A percentile compares a stretch with the other conserved stretches of the same genome.
These are phyloP conservation scores for Lutjanus erythropterus DNA, from an alignment of 2,113 vertebrate species.

Conservation along the genomic window DNA sequence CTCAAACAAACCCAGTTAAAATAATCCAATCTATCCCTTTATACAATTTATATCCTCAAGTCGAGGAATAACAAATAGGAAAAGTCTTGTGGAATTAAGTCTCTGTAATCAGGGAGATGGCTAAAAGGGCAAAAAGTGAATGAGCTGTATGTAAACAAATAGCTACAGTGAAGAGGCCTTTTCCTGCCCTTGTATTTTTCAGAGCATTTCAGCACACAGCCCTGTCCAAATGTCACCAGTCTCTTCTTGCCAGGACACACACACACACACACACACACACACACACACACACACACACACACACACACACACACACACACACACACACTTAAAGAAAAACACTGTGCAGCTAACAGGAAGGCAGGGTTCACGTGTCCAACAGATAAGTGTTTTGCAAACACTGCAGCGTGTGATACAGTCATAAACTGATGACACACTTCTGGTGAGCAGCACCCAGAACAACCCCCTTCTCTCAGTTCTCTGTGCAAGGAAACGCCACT, in stretches of 20 bases:
- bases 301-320: not conserved
- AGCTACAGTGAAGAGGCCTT: not conserved
- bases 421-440: constrained; percentile 40
- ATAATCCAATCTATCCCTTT: no score
- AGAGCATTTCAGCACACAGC: not conserved
- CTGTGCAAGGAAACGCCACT: not conserved
- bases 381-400: constrained; percentile 61
- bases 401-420: constrained; percentile 38
- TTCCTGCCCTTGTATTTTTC: constrained; percentile 19
- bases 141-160: not conserved
- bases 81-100: not conserved
- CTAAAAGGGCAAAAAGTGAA: not conserved
- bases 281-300: not conserved
- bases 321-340: not conserved
- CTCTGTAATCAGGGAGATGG: not conserved
- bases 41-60: not conserved
- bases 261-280: not conserved
- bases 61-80: not conserved
- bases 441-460: constrained; percentile 4
- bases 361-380: constrained; percentile 20
- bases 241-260: not conserved
- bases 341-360: constrained; percentile 56
- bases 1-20: no score
- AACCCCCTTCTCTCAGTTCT: not conserved
- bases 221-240: not conserved